Conservation (phyloP, 2,888 invertebrate genomes). For the Ariolimax columbianus region DNA sequence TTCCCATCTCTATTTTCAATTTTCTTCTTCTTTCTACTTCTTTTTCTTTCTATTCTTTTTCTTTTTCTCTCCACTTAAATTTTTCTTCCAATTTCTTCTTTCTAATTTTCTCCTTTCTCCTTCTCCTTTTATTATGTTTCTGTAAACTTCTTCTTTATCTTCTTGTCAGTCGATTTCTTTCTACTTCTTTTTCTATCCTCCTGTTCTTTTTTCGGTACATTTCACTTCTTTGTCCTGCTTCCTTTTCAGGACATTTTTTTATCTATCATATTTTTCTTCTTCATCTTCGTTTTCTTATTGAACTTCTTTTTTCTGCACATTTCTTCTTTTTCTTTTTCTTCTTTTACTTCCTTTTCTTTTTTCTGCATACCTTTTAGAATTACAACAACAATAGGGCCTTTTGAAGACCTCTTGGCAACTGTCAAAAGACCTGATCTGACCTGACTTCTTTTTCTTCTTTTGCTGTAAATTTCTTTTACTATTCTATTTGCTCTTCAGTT, state of each 20-base stretch:
- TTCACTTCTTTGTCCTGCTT: not conserved
- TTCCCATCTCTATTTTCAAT: too few relatives aligned
- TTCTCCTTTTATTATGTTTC: not conserved
- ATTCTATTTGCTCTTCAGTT: too few relatives aligned
- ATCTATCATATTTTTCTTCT: not conserved
- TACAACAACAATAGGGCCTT: too few relatives aligned
- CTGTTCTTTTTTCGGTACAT: not conserved
- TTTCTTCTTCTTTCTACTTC: not conserved
- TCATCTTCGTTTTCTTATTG: too few relatives aligned
- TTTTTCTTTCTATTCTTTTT: not conserved
- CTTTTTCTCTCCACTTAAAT: not conserved
- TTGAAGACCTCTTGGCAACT: too few relatives aligned
- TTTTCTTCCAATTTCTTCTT: too few relatives aligned
- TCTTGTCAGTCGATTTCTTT: not conserved
- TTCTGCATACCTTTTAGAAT: not conserved
- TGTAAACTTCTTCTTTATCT: not conserved
- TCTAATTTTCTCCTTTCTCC: too few relatives aligned
- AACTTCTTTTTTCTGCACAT: not conserved
- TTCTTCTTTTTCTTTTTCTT: not conserved
- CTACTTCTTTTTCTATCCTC: not conserved
- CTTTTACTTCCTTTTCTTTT: too few relatives aligned
- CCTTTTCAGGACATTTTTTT: not conserved
- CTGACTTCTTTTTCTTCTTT: not conserved
- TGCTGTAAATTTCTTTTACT: not conserved
- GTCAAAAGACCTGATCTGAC: not conserved